Percentiles rank a stretch among this genome's conserved stretches.
Conservation (phyloP, 2,113 vertebrate species). For the Collichthys lucidus region DNA sequence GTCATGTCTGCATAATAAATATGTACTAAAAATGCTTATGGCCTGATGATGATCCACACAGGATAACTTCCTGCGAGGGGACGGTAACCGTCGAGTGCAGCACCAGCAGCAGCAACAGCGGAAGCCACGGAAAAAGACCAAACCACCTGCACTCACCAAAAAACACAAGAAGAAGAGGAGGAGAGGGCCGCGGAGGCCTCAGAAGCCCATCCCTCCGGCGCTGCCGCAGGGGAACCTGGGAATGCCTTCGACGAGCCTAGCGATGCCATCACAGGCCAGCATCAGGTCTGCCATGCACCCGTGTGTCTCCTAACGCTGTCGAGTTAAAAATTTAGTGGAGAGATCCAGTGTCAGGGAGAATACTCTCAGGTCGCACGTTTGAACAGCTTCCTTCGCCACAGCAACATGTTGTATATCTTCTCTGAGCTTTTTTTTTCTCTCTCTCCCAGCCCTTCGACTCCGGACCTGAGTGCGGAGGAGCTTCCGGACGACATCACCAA, state of each 20-base stretch:
- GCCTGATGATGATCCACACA: constrained; percentile 57
- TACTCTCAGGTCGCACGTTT: constrained; percentile 16
- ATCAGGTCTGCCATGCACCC: constrained; percentile 86
- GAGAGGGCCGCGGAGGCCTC: constrained; percentile 93
- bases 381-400: neutral
- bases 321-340: constrained; percentile 20
- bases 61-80: constrained; percentile 98
- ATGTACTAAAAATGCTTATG: too few relatives aligned
- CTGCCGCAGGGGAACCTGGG: constrained; percentile 97
- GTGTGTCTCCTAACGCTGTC: neutral
- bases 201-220: constrained; percentile 98
- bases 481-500: constrained; percentile 98
- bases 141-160: constrained; percentile 99
- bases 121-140: constrained; percentile 99
- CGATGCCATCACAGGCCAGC: constrained; percentile 90
- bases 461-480: constrained; percentile 96
- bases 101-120: constrained; percentile 98
- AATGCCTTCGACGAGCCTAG: constrained; percentile 93
- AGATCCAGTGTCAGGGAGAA: constrained; percentile 9
- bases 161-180: constrained; percentile 99
- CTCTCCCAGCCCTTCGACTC: constrained; percentile 91
- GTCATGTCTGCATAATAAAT: neutral
- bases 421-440: neutral
- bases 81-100: constrained; percentile 95
- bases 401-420: neutral